Evolutionary conservation across 64 coral and sea anemone species (phyloP), one percentile per base, ranked within the genome.

Genomic region (Cladopsammia gracilis): DNA sequence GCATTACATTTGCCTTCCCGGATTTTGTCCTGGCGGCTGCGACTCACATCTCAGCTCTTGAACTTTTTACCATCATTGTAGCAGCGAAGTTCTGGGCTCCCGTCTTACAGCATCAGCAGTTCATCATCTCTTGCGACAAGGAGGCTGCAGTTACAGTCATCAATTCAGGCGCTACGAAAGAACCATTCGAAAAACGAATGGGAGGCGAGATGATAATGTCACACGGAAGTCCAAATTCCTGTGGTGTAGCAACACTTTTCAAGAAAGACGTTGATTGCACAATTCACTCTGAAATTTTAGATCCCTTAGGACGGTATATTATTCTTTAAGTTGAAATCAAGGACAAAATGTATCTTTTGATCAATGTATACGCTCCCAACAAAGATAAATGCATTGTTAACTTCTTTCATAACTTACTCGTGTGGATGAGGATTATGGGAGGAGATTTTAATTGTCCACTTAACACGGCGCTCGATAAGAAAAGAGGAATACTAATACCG

Each of bases 131-230:
- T n/a, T n/a, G n/a, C n/a, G n/a, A n/a, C n/a, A n/a, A n/a, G n/a
- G n/a, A n/a, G n/a, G n/a, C n/a, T n/a, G n/a, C n/a, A n/a, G n/a
- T n/a, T n/a, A n/a, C n/a, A n/a, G n/a, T n/a, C n/a, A n/a, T n/a
- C n/a, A n/a, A n/a, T n/a, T n/a, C n/a, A n/a, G n/a, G n/a, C n/a
- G n/a, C n/a, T n/a, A n/a, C n/a, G n/a, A n/a, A n/a, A n/a, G n/a
- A n/a, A n/a, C n/a, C n/a, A n/a, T 53, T 89, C 71, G 87, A 46
- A n/a, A n/a, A 76, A 75, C 25, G 19, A 89, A 89, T 89, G 87
- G 87, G 56, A 43, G 13, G 87, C 10, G 62, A 89, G 22, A 62
- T 89, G 9, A 19, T 89, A 6, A 56, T 89, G 54, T 54, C 87
- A 25, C 83, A 87, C 64, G 83, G 83, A 18, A 44, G 4, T 48